A percentile compares a stretch with the other conserved stretches of the same genome.
These are phyloP conservation scores for Tympanoctomys barrerae DNA, from an alignment of 2,797 vertebrate genomes.

Conservation along the genomic window DNA sequence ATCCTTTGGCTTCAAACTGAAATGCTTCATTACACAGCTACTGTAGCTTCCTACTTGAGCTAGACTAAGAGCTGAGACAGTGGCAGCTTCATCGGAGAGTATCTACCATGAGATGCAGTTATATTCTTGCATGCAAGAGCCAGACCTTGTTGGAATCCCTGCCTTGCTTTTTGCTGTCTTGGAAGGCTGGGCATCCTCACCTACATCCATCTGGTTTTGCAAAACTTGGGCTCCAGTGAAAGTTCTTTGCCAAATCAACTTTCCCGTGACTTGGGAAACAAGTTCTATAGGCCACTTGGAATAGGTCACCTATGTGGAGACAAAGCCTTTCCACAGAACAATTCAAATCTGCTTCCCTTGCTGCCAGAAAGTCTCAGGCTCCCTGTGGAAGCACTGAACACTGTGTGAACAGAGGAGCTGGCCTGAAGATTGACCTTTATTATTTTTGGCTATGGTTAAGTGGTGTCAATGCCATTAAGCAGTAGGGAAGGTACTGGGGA, in stretches of 20 bases:
- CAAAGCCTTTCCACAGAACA: not conserved
- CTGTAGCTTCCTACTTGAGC: not conserved
- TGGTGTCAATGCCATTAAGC: conserved; percentile 66
- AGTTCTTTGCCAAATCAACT: not conserved
- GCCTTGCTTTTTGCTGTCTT: not conserved
- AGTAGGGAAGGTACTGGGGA: conserved; percentile 74
- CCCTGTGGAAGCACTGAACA: conserved; percentile 75
- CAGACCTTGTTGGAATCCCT: not conserved
- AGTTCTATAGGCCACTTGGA: not conserved
- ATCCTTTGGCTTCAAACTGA: not conserved
- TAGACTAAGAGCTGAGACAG: not conserved
- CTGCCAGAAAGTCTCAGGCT: conserved; percentile 72
- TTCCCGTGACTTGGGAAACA: conserved; percentile 43
- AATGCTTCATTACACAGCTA: not conserved
- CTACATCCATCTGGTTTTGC: not conserved
- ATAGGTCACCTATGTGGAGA: not conserved
- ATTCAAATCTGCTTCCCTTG: conserved; percentile 21
- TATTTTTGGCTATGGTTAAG: conserved; percentile 81
- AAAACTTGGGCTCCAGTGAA: conserved; percentile 18
- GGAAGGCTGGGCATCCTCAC: not conserved
- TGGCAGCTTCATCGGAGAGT: not conserved
- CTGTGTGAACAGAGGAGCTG: conserved; percentile 73
- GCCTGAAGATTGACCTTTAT: conserved; percentile 76
- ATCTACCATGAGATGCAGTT: not conserved
- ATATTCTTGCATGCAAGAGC: not conserved